Evolutionary conservation across 2,113 vertebrate genomes (phyloP).

Genomic region (Oenanthe melanoleuca): DNA sequence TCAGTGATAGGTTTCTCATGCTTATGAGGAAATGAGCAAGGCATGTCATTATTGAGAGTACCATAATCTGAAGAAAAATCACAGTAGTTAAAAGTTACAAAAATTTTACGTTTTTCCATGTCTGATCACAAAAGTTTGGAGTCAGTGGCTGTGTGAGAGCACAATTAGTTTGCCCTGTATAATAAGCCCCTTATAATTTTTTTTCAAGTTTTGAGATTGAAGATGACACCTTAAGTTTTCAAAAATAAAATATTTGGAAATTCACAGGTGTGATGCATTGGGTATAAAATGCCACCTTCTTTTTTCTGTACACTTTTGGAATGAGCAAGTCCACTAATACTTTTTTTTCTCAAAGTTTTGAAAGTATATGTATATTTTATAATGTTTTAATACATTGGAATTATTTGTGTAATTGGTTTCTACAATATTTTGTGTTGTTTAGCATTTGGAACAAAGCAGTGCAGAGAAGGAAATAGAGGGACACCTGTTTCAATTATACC

Average conservation of each 20-base stretch:
- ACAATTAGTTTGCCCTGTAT: not conserved
- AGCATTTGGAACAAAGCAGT: slow-evolving; percentile 15
- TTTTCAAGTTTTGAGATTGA: not conserved
- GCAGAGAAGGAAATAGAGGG: slow-evolving; percentile 9
- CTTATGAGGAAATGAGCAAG: not conserved
- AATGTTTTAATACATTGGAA: not conserved
- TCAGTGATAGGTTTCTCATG: not conserved
- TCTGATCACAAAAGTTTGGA: not conserved
- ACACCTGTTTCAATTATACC: slow-evolving; percentile 60
- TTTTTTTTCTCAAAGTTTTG: not conserved
- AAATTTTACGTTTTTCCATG: not conserved
- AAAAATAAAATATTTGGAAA: not conserved
- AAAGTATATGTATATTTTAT: not conserved
- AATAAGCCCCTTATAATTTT: not conserved
- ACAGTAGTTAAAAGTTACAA: not conserved
- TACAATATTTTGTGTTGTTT: slow-evolving; percentile 28
- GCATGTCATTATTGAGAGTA: not conserved
- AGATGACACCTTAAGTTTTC: not conserved
- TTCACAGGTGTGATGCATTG: not conserved
- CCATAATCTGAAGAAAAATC: not conserved
- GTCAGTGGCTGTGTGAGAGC: not conserved
- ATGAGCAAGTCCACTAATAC: not conserved
- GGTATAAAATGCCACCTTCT: not conserved
- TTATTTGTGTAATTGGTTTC: slow-evolving; percentile 2
- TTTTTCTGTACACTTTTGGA: not conserved